A percentile compares a stretch with the other conserved stretches of the same genome.
These are phyloP conservation scores for Diprion similis DNA, from an alignment of 1,140 invertebrate genomes.

Conservation along the genomic window DNA sequence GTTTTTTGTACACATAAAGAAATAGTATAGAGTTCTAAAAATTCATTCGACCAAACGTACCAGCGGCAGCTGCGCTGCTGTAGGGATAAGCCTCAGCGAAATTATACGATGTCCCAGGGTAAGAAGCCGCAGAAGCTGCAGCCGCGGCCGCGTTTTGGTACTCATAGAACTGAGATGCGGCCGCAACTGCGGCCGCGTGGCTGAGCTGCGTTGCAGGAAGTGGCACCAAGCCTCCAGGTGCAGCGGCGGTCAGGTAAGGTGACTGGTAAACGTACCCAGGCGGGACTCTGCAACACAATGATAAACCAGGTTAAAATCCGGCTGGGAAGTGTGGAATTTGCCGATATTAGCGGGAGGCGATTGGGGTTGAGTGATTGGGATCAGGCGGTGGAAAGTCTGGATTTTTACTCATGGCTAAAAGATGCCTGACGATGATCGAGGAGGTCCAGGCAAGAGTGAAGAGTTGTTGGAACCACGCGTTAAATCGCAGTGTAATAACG, in stretches of 20 bases:
- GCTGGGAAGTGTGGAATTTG: neutral
- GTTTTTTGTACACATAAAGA: no score
- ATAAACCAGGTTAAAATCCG: constrained; percentile 15
- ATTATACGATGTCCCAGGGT: constrained; percentile 74
- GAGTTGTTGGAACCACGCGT: no score
- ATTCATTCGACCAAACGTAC: constrained; percentile 41
- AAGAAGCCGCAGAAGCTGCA: constrained; percentile 68
- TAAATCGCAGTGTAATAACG: no score
- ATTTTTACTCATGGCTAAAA: no score
- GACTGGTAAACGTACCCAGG: constrained; percentile 79
- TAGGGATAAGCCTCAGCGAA: constrained; percentile 76
- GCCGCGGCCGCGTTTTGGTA: constrained; percentile 73
- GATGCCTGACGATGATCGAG: no score
- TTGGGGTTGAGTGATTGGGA: no score
- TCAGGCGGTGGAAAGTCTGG: no score
- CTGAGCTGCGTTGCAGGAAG: constrained; percentile 70
- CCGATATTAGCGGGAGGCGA: no score
- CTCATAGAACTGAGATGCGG: constrained; percentile 77
- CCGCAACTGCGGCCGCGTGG: constrained; percentile 75
- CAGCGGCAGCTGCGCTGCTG: constrained; percentile 65
- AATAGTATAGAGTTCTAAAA: no score
- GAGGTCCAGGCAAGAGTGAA: no score
- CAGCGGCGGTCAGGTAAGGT: constrained; percentile 69
- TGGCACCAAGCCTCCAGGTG: constrained; percentile 68
- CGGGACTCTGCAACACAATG: constrained; percentile 68